These are phyloP conservation scores for Echinops telfairi DNA, from an alignment of 2,113 vertebrate genomes.

Conservation along the genomic window DNA sequence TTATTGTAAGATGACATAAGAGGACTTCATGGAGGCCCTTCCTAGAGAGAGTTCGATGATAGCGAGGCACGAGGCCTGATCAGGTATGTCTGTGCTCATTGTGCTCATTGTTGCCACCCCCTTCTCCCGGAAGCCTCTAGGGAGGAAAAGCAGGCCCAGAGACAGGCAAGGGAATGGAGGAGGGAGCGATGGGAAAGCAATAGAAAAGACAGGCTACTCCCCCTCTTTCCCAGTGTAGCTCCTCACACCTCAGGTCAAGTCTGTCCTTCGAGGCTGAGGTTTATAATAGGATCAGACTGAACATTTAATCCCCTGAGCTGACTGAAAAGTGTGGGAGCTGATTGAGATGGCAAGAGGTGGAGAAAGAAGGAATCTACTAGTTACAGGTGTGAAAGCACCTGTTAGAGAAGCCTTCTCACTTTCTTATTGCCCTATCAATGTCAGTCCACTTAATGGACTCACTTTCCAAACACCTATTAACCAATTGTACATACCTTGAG, in stretches of 20 bases:
- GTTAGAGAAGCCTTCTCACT: constrained; percentile 8
- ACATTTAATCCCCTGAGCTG: background rate
- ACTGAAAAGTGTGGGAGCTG: background rate
- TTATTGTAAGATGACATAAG: background rate
- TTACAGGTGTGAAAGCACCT: constrained; percentile 15
- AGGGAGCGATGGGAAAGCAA: background rate
- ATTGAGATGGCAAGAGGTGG: background rate
- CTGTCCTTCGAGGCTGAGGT: background rate
- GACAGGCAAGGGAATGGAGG: background rate
- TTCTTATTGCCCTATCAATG: background rate
- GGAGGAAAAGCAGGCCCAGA: background rate
- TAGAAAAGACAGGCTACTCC: background rate
- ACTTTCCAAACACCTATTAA: background rate
- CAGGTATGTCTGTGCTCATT: background rate
- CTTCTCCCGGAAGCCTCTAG: background rate
- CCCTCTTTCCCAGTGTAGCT: background rate
- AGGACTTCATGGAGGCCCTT: background rate
- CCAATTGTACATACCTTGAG: background rate
- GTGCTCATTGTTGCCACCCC: background rate
- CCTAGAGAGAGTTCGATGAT: background rate
- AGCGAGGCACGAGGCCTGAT: background rate
- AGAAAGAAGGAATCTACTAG: background rate
- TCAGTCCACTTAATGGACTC: background rate
- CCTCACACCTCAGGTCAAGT: background rate
- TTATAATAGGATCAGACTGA: background rate